A percentile compares a stretch with the other conserved stretches of the same genome.
phyloP scores from a whole-genome alignment of 64 coral and sea anemone species.

The Stichodactyla mertensii region DNA sequence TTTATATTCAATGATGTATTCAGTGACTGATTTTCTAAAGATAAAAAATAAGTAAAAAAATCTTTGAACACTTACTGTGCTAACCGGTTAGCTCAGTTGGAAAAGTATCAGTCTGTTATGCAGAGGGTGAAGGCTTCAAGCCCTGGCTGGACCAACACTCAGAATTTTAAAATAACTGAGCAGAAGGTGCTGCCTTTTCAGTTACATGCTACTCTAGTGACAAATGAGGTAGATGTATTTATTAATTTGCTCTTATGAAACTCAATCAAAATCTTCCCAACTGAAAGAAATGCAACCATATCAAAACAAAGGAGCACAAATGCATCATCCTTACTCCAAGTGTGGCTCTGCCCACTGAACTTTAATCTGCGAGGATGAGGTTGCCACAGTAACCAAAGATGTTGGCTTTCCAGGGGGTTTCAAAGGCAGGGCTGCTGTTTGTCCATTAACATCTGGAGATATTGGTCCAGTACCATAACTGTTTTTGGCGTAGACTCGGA shows the following conservation, averaged over 20 bases:
- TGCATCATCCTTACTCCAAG: not conserved
- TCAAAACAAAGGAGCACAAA: not conserved
- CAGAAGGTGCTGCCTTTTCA: too few species aligned
- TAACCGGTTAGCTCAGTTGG: too few species aligned
- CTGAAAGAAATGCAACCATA: too few species aligned
- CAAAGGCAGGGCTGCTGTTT: constrained; percentile 2
- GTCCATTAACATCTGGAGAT: not conserved
- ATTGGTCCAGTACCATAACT: not conserved
- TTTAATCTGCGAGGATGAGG: constrained; percentile 32
- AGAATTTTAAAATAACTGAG: too few species aligned
- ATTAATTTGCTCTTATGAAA: too few species aligned
- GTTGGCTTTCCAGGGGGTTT: constrained; percentile 32
- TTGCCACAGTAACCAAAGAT: constrained; percentile 20
- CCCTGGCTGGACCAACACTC: too few species aligned
- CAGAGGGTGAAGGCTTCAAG: too few species aligned
- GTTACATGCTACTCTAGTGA: too few species aligned
- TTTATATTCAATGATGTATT: constrained; percentile 5
- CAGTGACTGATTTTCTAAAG: not conserved
- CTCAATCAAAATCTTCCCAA: too few species aligned
- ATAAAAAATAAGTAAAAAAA: not conserved
- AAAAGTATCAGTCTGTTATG: too few species aligned
- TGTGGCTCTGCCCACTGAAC: constrained; percentile 41
- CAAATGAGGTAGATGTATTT: too few species aligned
- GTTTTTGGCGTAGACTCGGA: constrained; percentile 36
- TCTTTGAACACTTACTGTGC: not conserved